A percentile compares a stretch with the other conserved stretches of the same genome.
Evolutionary conservation across 2,113 vertebrate species (phyloP).

Genomic region (Crotalus horridus): DNA sequence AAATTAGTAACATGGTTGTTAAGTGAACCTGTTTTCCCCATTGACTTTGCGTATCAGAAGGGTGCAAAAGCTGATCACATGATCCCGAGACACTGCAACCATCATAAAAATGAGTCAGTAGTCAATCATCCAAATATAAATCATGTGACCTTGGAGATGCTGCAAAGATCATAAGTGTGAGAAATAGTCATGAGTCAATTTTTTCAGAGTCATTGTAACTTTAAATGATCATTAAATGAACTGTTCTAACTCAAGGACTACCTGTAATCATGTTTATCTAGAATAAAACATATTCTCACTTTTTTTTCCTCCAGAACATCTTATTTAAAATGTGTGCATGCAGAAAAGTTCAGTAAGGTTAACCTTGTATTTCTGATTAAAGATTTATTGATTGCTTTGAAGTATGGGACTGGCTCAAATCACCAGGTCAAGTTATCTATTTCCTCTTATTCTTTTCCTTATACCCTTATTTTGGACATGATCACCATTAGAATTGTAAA

Average conservation of each 20-base stretch:
- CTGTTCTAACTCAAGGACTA: not conserved
- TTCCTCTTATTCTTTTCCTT: not conserved
- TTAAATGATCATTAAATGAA: not conserved
- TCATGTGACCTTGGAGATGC: not conserved
- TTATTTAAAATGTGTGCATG: not conserved
- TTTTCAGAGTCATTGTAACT: not conserved
- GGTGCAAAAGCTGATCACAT: not conserved
- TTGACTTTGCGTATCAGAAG: no score
- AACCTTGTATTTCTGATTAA: not conserved
- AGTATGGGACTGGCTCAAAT: not conserved
- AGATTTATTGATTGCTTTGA: not conserved
- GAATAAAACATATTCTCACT: not conserved
- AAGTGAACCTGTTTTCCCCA: no score
- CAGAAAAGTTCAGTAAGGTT: not conserved
- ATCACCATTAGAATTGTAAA: not conserved
- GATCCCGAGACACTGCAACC: not conserved
- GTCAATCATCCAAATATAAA: not conserved
- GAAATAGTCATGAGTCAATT: not conserved
- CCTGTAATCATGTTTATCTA: not conserved
- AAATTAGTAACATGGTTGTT: no score
- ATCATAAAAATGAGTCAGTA: not conserved
- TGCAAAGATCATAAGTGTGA: not conserved
- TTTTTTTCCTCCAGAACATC: not conserved
- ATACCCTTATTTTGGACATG: not conserved
- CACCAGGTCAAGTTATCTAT: not conserved